A percentile compares a stretch with the other conserved stretches of the same genome.
These are phyloP conservation scores for Spatula versicolor DNA, from an alignment of 2,797 vertebrate species.

Conservation along the genomic window DNA sequence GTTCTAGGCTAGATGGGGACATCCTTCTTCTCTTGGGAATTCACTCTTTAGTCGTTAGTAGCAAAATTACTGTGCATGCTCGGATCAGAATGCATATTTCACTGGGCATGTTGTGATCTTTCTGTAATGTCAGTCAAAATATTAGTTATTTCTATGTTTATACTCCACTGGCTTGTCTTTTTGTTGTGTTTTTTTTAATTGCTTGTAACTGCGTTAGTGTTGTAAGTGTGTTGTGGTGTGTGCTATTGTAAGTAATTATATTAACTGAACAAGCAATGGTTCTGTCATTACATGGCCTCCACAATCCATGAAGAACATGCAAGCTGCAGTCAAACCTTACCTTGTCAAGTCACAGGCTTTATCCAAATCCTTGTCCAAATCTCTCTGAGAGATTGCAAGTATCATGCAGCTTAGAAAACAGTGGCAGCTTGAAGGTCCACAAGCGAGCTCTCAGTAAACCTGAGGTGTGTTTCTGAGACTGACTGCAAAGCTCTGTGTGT, in stretches of 20 bases:
- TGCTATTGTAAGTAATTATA: not conserved
- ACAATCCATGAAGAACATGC: not conserved
- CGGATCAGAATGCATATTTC: not conserved
- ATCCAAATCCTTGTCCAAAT: not conserved
- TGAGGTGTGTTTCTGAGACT: not conserved
- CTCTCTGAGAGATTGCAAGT: not conserved
- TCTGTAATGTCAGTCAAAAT: not conserved
- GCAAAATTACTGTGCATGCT: not conserved
- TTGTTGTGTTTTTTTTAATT: not conserved
- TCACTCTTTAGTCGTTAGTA: not conserved
- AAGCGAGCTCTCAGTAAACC: not conserved
- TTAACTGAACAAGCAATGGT: not conserved
- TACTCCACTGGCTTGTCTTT: not conserved
- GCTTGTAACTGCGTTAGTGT: not conserved
- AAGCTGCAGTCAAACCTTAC: not conserved
- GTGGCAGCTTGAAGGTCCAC: not conserved
- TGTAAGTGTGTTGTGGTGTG: not conserved
- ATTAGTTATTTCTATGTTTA: fast-evolving
- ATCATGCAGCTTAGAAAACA: not conserved
- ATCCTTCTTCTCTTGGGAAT: not conserved
- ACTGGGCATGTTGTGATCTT: not conserved
- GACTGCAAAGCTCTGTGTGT: not conserved
- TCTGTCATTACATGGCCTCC: not conserved
- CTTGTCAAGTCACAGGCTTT: not conserved
- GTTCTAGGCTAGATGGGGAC: not conserved